Evolutionary conservation across 92 coral and sea anemone genomes (phyloP), one percentile per base, ranked within the genome.

Genomic region (Umimayanthus chanpuru): DNA sequence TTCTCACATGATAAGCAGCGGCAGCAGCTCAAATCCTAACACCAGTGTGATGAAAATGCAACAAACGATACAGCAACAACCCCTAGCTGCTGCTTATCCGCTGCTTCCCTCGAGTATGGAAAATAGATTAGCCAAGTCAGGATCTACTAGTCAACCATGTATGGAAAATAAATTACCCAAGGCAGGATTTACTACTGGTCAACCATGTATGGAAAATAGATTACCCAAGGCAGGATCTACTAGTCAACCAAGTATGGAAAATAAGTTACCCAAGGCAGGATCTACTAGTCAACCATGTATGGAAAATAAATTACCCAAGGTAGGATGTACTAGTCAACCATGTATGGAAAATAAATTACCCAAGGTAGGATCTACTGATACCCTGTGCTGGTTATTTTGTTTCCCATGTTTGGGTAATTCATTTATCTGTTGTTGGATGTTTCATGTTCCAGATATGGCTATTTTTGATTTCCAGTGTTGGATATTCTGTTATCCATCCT

Each of bases 351-450:
- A 64, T 64, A 9, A 18, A 64, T 64, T 41, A 41, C 44, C 44
- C 44, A 41, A 41, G 44, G 44, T 1, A 41, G 44, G 44, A 41
- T 41, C 44, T 41, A 41, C 44, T 41, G 44, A 64, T 64, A 64
- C 6, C 70, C 70, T 64, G 18, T 64, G 70, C 70, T 9, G 70
- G 70, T 12, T 64, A 64, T 64, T 64, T 64, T n/a, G 70, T 64
- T 64, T 64, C 25, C 70, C 70, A 64, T 64, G 70, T 64, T 64
- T 64, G 70, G 70, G 70, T 11, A 64, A 64, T 64, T 64, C 70
- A 64, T 64, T 64, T 9, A 64, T 64, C 70, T 12, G 70, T 64
- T 64, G 70, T 12, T 64, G 70, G 70, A 64, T 11, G 25, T 64
- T 64, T 64, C 70, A 64, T 64, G 20, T 64, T 64, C 70, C 70